These are phyloP conservation scores for Oreohelix idahoensis DNA, from an alignment of 1,140 invertebrate genomes.

Conservation along the genomic window DNA sequence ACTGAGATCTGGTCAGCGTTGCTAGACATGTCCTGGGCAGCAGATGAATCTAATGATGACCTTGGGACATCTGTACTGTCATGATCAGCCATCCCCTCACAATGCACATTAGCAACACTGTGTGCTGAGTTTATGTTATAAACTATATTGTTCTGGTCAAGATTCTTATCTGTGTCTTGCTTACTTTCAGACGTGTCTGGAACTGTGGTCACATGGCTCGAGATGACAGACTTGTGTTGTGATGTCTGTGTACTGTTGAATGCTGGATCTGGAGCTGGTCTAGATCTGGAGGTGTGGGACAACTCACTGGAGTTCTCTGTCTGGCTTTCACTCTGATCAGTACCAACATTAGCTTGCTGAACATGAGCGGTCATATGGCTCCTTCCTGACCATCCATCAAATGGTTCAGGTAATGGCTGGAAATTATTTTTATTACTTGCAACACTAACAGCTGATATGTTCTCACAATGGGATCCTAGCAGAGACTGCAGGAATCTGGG, in stretches of 20 bases:
- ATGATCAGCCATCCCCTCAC: not conserved
- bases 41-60: not conserved
- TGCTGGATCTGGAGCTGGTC: not conserved
- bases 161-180: too few relatives aligned
- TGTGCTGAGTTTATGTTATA: not conserved
- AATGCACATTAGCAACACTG: not conserved
- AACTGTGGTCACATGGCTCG: not conserved
- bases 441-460: not conserved
- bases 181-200: not conserved
- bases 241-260: not conserved
- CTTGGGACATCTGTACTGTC: not conserved
- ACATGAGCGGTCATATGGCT: not conserved
- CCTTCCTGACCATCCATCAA: not conserved
- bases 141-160: not conserved
- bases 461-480: not conserved
- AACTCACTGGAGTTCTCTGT: too few relatives aligned
- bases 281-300: too few relatives aligned
- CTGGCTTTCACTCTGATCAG: not conserved
- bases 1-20: not conserved
- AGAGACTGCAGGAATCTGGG: slow-evolving; percentile 28
- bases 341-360: not conserved
- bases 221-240: not conserved
- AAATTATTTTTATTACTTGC: not conserved
- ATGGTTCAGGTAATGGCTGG: not conserved
- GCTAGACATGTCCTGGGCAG: not conserved